These are phyloP conservation scores for Leucoptera coffeella DNA, from an alignment of 2,888 invertebrate genomes.

Conservation along the genomic window DNA sequence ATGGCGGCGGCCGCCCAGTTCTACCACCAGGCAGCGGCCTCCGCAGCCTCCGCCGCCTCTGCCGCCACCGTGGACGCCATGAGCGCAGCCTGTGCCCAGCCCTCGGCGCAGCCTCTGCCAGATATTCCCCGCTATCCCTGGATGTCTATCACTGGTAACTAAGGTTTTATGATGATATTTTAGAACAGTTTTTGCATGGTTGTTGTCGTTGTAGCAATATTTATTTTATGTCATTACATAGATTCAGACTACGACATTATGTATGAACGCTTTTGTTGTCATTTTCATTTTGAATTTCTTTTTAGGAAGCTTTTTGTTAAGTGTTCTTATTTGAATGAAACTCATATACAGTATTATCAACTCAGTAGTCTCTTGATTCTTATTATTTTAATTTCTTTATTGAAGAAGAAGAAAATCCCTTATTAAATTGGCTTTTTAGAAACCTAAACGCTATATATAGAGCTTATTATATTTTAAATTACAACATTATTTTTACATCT, in stretches of 20 bases:
- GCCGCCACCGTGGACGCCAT: conserved; percentile 76
- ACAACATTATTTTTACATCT: too few species aligned
- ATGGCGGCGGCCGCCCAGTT: conserved; percentile 77
- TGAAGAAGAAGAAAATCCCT: too few species aligned
- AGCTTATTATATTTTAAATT: too few species aligned
- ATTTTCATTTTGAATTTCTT: not conserved
- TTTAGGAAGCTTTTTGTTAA: not conserved
- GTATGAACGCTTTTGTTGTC: not conserved
- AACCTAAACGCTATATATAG: too few species aligned
- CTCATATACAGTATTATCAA: not conserved
- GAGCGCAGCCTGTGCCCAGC: conserved; percentile 73
- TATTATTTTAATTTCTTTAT: too few species aligned
- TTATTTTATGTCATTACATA: too few species aligned
- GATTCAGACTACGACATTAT: not conserved
- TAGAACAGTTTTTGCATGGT: not conserved
- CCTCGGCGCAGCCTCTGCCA: conserved; percentile 80
- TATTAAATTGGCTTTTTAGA: too few species aligned
- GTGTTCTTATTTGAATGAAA: not conserved
- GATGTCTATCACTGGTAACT: conserved; percentile 95
- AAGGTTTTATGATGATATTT: conserved; percentile 11
- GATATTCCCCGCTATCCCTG: conserved; percentile 92
- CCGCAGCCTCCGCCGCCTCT: conserved; percentile 69
- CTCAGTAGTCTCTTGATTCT: too few species aligned
- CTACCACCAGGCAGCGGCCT: conserved; percentile 79
- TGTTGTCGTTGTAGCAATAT: not conserved